Evolutionary conservation across 2,113 vertebrate genomes (phyloP).

Genomic region (Hemibagrus wyckioides): DNA sequence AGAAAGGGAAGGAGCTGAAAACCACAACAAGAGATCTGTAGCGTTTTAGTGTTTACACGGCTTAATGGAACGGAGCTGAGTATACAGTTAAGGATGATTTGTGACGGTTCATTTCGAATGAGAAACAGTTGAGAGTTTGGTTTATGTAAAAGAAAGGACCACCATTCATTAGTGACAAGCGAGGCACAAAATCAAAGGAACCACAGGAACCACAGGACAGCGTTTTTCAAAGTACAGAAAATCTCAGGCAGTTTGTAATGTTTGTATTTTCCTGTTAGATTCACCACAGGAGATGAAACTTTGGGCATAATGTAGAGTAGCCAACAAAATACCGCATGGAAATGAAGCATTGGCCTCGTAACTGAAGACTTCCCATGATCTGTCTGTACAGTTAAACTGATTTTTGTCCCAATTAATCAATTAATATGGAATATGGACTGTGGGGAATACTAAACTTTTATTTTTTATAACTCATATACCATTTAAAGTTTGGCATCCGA

Average conservation of each 20-base stretch:
- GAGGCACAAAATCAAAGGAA: conserved; percentile 58
- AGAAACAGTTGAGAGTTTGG: conserved; percentile 56
- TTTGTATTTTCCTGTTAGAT: conserved; percentile 19
- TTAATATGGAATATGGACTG: neutral
- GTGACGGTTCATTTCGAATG: conserved; percentile 48
- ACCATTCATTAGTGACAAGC: conserved; percentile 61
- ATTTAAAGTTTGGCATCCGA: conserved; percentile 24
- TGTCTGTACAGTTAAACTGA: conserved; percentile 1
- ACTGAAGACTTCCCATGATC: neutral
- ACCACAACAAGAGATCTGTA: conserved; percentile 63
- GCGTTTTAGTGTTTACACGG: conserved; percentile 64
- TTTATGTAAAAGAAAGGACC: conserved; percentile 60
- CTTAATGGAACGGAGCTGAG: conserved; percentile 56
- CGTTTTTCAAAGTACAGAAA: conserved; percentile 31
- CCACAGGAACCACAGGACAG: conserved; percentile 59
- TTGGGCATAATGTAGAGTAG: neutral
- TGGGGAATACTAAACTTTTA: neutral
- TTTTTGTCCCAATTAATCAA: neutral
- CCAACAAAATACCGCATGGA: neutral
- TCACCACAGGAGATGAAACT: neutral
- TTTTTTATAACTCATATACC: conserved; percentile 21
- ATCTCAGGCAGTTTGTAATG: neutral
- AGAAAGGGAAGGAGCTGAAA: conserved; percentile 51
- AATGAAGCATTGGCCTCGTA: neutral
- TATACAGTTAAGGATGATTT: conserved; percentile 44